These are phyloP conservation scores for Sylvietta virens DNA, from an alignment of 2,113 vertebrate species.

Conservation along the genomic window DNA sequence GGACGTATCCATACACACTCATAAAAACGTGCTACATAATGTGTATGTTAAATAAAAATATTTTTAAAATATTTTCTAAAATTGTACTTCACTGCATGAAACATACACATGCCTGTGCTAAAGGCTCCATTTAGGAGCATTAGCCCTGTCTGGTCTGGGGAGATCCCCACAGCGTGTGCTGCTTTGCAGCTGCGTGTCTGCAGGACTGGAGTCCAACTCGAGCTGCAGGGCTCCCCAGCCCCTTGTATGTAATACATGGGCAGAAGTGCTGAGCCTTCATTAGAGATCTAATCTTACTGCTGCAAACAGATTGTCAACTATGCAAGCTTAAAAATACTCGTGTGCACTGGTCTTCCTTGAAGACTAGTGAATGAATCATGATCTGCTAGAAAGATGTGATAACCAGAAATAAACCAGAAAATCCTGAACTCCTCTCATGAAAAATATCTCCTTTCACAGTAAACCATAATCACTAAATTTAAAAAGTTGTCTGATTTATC, in stretches of 20 bases:
- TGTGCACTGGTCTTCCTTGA: not conserved
- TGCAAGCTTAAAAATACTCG: not conserved
- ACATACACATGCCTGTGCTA: not conserved
- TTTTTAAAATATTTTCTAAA: not conserved
- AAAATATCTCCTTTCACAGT: not conserved
- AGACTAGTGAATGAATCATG: conserved; percentile 13
- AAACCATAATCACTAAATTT: not conserved
- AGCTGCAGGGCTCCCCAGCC: not conserved
- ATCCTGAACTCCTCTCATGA: not conserved
- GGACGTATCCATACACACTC: rapidly evolving
- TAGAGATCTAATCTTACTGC: not conserved
- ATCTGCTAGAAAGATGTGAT: not conserved
- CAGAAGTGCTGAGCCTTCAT: not conserved
- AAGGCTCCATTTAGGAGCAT: not conserved
- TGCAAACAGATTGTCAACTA: not conserved
- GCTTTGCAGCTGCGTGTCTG: not conserved
- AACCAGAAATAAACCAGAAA: conserved; percentile 36
- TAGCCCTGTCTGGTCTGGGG: not conserved
- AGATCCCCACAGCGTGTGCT: not conserved
- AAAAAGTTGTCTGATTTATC: not conserved
- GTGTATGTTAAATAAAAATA: not conserved
- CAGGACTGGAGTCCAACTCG: not conserved
- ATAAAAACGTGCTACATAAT: not conserved
- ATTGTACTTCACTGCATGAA: not conserved
- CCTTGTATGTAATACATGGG: rapidly evolving